Conservation (phyloP, 2,113 vertebrate species). For the Notarius lentiginosus region DNA sequence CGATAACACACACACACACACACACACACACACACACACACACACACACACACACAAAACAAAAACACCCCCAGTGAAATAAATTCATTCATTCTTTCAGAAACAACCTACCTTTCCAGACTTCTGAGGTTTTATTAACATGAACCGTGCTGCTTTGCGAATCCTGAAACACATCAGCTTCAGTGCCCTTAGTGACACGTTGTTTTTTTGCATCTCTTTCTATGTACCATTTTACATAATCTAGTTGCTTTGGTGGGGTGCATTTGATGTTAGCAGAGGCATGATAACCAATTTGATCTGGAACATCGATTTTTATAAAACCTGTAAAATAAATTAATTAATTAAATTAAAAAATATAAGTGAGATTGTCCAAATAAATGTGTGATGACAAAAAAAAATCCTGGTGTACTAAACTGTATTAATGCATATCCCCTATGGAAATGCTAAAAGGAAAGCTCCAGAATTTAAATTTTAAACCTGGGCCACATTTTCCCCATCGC, state of each 20-base stretch:
- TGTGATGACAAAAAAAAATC: neutral
- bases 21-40: no score
- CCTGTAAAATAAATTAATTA: slow-evolving; percentile 46
- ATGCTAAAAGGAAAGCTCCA: neutral
- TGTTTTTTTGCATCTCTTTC: rapidly evolving
- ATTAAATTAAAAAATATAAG: neutral
- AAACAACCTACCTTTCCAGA: slow-evolving; percentile 60
- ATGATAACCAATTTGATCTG: neutral
- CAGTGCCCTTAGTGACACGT: slow-evolving; percentile 51
- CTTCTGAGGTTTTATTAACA: neutral
- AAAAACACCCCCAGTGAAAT: neutral
- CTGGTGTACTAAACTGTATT: neutral
- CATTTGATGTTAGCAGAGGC: rapidly evolving
- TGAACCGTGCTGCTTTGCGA: rapidly evolving
- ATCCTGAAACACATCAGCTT: rapidly evolving
- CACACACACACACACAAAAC: no score
- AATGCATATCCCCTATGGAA: neutral
- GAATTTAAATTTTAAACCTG: no score
- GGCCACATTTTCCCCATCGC: no score
- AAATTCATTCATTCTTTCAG: neutral
- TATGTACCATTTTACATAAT: neutral
- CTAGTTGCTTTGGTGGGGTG: rapidly evolving
- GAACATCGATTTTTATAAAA: neutral
- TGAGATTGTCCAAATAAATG: neutral
- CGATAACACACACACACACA: no score